Conservation (phyloP, 2,113 vertebrate genomes). For the Scomber japonicus region DNA sequence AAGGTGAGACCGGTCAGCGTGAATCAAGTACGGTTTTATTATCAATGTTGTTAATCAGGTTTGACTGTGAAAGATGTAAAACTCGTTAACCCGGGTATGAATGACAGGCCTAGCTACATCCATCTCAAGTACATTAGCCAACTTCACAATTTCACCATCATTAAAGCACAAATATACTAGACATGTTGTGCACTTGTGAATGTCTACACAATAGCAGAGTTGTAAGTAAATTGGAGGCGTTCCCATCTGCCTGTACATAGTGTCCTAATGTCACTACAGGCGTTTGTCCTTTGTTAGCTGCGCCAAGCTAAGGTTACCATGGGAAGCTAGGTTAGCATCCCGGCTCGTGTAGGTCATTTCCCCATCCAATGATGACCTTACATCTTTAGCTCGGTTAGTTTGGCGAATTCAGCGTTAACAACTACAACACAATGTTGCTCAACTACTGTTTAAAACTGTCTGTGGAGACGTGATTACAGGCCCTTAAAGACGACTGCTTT, state of each 20-base stretch:
- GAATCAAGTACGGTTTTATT: rapidly evolving
- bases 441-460: rapidly evolving
- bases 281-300: slow-evolving; percentile 83
- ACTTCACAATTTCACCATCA: neutral
- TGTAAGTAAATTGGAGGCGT: rapidly evolving
- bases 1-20: rapidly evolving
- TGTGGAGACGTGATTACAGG: too few species aligned
- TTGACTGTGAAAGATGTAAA: neutral
- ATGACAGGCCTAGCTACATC: slow-evolving; percentile 21
- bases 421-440: too few species aligned
- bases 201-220: rapidly evolving
- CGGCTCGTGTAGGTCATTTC: slow-evolving; percentile 78
- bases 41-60: neutral
- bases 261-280: slow-evolving; percentile 29
- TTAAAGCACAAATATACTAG: rapidly evolving
- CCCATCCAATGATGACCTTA: slow-evolving; percentile 65
- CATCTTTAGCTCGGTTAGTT: neutral
- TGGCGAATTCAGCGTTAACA: neutral
- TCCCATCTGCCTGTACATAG: slow-evolving; percentile 4
- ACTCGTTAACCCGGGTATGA: slow-evolving; percentile 37
- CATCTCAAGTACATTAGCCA: neutral
- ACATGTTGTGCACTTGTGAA: rapidly evolving
- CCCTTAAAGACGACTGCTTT: too few species aligned
- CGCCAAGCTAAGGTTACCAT: slow-evolving; percentile 77
- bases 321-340: slow-evolving; percentile 62